Evolutionary conservation across 1,140 invertebrate species (phyloP).

Genomic region (Drosophila murphyi): DNA sequence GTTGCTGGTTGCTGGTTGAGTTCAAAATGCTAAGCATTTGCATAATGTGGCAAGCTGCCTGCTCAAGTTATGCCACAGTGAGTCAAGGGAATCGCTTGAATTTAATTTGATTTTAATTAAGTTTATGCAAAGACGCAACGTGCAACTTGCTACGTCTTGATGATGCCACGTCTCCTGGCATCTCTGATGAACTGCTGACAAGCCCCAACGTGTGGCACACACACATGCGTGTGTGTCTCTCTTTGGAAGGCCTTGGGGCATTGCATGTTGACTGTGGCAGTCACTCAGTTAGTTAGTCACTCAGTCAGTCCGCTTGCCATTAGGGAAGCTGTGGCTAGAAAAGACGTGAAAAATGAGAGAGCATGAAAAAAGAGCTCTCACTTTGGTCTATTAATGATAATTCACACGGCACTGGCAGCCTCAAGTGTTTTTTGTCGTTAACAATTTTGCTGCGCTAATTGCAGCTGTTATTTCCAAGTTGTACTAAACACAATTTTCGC

Average conservation of each 20-base stretch:
- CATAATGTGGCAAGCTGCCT: conserved; percentile 8
- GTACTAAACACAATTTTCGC: conserved; percentile 55
- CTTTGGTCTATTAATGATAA: conserved; percentile 80
- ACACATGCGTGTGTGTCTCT: conserved; percentile 8
- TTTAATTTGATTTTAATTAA: conserved; percentile 74
- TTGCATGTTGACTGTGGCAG: conserved; percentile 27
- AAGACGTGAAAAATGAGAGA: conserved; percentile 3
- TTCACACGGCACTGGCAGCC: conserved; percentile 57
- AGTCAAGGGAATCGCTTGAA: conserved; percentile 37
- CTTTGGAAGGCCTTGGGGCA: conserved; percentile 53
- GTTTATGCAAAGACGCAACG: conserved; percentile 20
- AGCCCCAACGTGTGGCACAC: neutral
- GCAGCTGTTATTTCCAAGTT: conserved; percentile 57
- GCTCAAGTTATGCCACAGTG: neutral
- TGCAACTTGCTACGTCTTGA: conserved; percentile 9
- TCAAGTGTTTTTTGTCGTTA: conserved; percentile 57
- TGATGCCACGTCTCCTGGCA: conserved; percentile 26
- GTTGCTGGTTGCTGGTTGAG: neutral
- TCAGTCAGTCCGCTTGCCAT: conserved; percentile 51
- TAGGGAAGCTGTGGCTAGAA: conserved; percentile 44
- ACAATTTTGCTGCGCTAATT: conserved; percentile 75
- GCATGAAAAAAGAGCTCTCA: conserved; percentile 62
- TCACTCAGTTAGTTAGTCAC: neutral
- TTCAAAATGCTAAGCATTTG: conserved; percentile 23
- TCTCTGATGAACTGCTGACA: conserved; percentile 36